Evolutionary conservation across 2,113 vertebrate genomes (phyloP).

Genomic region (Neopipo cinnamomea): DNA sequence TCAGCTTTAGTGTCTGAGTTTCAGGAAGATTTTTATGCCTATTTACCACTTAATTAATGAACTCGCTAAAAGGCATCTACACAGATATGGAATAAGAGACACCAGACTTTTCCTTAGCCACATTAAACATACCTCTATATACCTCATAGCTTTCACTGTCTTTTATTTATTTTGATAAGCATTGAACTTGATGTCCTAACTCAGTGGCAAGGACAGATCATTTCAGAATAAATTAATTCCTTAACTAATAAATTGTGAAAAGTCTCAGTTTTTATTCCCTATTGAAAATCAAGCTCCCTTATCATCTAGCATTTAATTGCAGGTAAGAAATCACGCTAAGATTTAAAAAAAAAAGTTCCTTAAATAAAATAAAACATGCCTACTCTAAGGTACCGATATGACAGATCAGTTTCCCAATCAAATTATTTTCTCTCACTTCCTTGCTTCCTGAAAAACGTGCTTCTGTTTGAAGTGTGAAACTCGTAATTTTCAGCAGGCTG

Average conservation of each 20-base stretch:
- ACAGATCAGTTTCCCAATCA: not conserved
- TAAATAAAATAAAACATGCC: not conserved
- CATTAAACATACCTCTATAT: not conserved
- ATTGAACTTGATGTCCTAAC: not conserved
- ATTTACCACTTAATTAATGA: not conserved
- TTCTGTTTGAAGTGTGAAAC: not conserved
- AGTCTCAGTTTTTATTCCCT: not conserved
- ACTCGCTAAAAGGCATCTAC: not conserved
- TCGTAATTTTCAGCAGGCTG: not conserved
- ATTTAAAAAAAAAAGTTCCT: not conserved
- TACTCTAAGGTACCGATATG: not conserved
- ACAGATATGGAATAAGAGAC: not conserved
- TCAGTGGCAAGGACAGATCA: not conserved
- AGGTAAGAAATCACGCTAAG: not conserved
- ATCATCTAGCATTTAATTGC: not conserved
- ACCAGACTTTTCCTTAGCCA: not conserved
- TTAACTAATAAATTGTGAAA: not conserved
- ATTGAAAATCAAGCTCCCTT: not conserved
- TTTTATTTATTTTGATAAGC: not conserved
- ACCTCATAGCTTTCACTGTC: not conserved
- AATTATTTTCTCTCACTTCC: slow-evolving; percentile 2
- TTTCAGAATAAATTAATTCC: not conserved
- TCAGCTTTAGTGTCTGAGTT: not conserved
- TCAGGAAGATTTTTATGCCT: not conserved
- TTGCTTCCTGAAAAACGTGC: not conserved